phyloP scores from a whole-genome alignment of 2,113 vertebrate species.

The Sinocyclocheilus rhinocerous region DNA sequence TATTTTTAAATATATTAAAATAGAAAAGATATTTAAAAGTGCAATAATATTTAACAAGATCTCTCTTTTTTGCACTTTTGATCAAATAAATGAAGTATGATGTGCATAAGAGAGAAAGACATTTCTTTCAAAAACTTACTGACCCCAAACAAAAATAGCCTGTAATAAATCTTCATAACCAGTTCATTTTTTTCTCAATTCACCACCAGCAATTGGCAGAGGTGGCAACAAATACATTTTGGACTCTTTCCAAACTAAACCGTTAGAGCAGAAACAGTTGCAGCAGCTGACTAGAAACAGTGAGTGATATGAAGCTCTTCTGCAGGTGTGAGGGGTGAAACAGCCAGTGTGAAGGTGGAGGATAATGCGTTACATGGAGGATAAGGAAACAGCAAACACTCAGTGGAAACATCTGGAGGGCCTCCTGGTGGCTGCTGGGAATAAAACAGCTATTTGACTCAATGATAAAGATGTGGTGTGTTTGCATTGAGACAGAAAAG shows the following conservation, averaged over 20 bases:
- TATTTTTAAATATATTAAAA: background rate
- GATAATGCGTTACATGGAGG: background rate
- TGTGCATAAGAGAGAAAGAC: background rate
- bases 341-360: background rate
- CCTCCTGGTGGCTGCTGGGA: conserved; percentile 15
- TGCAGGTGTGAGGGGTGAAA: background rate
- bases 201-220: background rate
- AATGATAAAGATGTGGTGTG: background rate
- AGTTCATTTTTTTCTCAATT: background rate
- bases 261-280: background rate
- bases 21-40: background rate
- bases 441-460: conserved; percentile 1
- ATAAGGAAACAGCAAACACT: background rate
- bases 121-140: background rate
- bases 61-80: background rate
- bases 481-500: background rate
- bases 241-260: background rate
- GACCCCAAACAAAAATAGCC: background rate
- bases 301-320: background rate
- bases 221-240: background rate
- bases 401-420: conserved; percentile 6
- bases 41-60: background rate
- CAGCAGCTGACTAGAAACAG: background rate
- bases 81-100: background rate
- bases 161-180: background rate